A percentile compares a stretch with the other conserved stretches of the same genome.
Conservation (phyloP, 1,140 invertebrate genomes). For the Halyomorpha halys region DNA sequence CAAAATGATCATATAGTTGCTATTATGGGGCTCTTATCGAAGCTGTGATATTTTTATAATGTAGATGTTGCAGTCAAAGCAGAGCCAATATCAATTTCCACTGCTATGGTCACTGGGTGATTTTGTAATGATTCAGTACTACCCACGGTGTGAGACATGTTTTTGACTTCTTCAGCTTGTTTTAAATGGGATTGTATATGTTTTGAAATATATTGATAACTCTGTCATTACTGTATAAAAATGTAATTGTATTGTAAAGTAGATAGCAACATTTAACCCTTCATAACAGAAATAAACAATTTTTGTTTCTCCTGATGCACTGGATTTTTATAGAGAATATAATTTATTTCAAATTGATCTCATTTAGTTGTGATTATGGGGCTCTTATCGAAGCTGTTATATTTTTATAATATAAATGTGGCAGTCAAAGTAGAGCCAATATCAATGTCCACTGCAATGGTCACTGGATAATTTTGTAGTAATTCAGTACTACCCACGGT, state of each 20-base stretch:
- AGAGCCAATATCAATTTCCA: conserved; percentile 39
- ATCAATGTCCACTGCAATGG: conserved; percentile 35
- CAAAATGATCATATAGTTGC: neutral
- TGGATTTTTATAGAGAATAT: too few species aligned
- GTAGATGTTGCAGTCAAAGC: conserved; percentile 37
- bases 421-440: conserved; percentile 41
- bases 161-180: neutral
- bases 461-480: conserved; percentile 39
- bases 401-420: conserved; percentile 31
- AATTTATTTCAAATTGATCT: too few species aligned
- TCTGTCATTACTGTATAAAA: too few species aligned
- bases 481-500: conserved; percentile 45
- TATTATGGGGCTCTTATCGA: conserved; percentile 38
- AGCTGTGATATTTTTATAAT: conserved; percentile 37
- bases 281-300: too few species aligned
- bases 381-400: conserved; percentile 43
- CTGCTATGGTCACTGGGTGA: conserved; percentile 39
- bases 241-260: too few species aligned
- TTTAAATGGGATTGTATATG: too few species aligned
- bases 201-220: too few species aligned
- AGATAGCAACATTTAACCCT: too few species aligned
- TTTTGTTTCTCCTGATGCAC: too few species aligned
- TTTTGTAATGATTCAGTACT: conserved; percentile 39
- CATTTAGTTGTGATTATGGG: too few species aligned
- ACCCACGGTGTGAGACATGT: conserved; percentile 38